phyloP scores from a whole-genome alignment of 2,113 vertebrate species.

The Mus pahari region DNA sequence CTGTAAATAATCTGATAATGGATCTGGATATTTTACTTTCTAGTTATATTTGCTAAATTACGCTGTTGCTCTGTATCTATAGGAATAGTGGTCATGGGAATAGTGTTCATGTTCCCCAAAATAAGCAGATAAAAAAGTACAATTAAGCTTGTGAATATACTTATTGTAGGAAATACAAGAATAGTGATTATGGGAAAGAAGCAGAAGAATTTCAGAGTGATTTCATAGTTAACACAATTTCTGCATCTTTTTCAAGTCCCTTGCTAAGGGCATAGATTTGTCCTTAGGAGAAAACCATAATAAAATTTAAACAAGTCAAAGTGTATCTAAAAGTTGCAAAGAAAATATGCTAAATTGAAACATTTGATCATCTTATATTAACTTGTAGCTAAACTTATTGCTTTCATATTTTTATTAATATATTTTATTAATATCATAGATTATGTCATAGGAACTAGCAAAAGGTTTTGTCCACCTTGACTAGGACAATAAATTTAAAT shows the following conservation, averaged over 20 bases:
- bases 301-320: background rate
- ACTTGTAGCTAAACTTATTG: background rate
- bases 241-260: background rate
- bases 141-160: background rate
- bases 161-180: background rate
- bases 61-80: background rate
- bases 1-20: background rate
- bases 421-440: constrained; percentile 6
- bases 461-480: background rate
- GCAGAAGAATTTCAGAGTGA: background rate
- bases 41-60: constrained; percentile 1
- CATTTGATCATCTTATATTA: background rate
- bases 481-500: background rate
- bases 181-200: background rate
- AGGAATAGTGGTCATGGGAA: background rate
- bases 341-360: background rate
- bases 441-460: background rate
- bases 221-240: background rate
- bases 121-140: background rate
- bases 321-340: background rate
- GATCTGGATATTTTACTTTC: background rate
- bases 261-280: background rate
- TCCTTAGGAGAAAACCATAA: constrained; percentile 15
- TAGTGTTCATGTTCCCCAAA: background rate
- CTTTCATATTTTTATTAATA: background rate